Base-by-base conservation (phyloP, 1,140 invertebrate genomes). In the Calosoma granatense region DNA sequence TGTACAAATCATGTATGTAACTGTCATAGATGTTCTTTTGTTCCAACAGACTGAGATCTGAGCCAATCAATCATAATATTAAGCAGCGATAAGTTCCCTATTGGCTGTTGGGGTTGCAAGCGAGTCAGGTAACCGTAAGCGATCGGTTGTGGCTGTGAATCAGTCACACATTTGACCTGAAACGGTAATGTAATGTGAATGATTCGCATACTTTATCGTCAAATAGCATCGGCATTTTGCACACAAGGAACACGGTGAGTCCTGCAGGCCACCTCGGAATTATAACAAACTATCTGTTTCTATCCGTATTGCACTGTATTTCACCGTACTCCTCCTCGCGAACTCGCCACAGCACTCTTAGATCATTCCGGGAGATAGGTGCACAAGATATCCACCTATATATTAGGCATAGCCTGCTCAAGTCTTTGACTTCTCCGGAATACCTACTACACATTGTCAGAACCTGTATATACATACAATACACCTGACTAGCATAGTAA, bases 161-260 rank as follows among this genome's bases (percentile, higher is more conserved):
- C 26, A 36, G 6, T 36, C 26, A 36, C 26, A 47, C 17, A 47
- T 47, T 47, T 47, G 41, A 47, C 41, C 41, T 47, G 41, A 47
- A 47, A 47, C 41, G 41, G 41, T 47, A 47, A 47, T 47, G 9
- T 47, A 47, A 47, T 47, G 41, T 47, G 41, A 47, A 47, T 47
- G 41, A 47, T 47, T 36, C 26, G 26, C 26, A n/a, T 36, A 36
- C 26, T 36, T 36, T 36, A 36, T 36, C 26, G 26, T 36, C 26
- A 6, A 36, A 9, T 36, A 9, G 26, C 26, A 36, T 36, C 26
- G 26, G 6, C 26, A n/a, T 6, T 36, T 36, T 36, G 26, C 26
- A 36, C n/a, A n/a, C 26, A n/a, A n/a, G n/a, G n/a, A n/a, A n/a
- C n/a, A n/a, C 26, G 6, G 6, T 36, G n/a, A 36, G 26, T 6